Evolutionary conservation across 2,888 invertebrate genomes (phyloP), one percentile per base, ranked within the genome.

Genomic region (Drosophila fulvimacula): DNA sequence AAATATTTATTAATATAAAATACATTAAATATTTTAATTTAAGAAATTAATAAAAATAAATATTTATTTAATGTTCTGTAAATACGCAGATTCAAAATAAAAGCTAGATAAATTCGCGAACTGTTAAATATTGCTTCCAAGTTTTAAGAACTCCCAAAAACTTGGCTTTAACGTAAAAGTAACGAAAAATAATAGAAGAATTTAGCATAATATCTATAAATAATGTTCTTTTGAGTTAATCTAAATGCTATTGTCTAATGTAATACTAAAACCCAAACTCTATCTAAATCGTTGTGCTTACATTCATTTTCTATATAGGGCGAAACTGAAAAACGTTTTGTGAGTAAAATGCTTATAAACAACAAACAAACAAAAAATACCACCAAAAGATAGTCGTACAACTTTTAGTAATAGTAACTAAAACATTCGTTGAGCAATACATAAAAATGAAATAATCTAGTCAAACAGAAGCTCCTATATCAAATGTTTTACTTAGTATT

Each of bases 241-340:
- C 27, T 27, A 46, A 57, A 42, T 55, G 52, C 38, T 52, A 38
- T 62, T 56, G 46, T 68, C 68, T 62, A 76, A 71, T 75, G 76
- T 77, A 81, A 82, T 86, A 85, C 89, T 86, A 86, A 88, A 86
- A 81, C 81, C 73, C 52, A 73, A 73, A 84, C 86, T 83, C 77
- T 86, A 81, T 89, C 80, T 75, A 85, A 90, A 90, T 76, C 86
- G 90, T 90, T 91, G 91, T 91, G 91, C 91, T 91, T 91, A 92
- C 92, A 90, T 91, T 92, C 90, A 91, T 90, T 91, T 91, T 90
- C 79, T 83, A 83, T 85, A 82, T 93, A 93, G 93, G 93, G 92
- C 91, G 92, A 92, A 90, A 91, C 92, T 91, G 92, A 92, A 89
- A 92, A 92, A 92, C 90, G 91, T 92, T 92, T 93, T 93, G 93